Base-by-base conservation (phyloP, 23 tunicate species). In the Phallusia fumigata region DNA sequence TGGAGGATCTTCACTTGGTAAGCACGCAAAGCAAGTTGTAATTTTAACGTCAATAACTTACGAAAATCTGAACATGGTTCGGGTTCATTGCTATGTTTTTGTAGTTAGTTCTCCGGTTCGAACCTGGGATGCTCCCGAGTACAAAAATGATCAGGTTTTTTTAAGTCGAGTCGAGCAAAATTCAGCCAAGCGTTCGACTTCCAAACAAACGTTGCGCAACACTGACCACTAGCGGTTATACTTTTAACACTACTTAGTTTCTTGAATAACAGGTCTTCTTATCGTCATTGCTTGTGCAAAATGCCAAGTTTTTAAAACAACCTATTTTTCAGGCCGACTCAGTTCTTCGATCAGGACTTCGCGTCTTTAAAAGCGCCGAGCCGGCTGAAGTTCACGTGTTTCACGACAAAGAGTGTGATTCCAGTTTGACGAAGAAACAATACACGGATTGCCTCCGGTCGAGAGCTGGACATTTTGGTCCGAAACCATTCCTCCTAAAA, bases 1-100 rank as follows among this genome's bases (percentile, higher is more conserved):
- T 84, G 33, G 99, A 96, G 74, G 99, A 96, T 53, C 21, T 87
- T 18, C 82, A 84, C n/a, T 52, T 96, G 84, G 99, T 95, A 79
- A 90, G 87, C 79, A 73, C 33, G 47, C 47, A 10, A 10, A 3
- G 47, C n/a, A 40, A 40, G 47, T 40, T 40, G n/a, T n/a, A n/a
- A n/a, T n/a, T n/a, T n/a, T n/a, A n/a, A n/a, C n/a, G n/a, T n/a
- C n/a, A n/a, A n/a, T n/a, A n/a, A n/a, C n/a, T n/a, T n/a, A n/a
- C n/a, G n/a, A n/a, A n/a, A n/a, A n/a, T n/a, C n/a, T n/a, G n/a
- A n/a, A n/a, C n/a, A n/a, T n/a, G n/a, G n/a, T n/a, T n/a, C n/a
- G n/a, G n/a, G n/a, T n/a, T n/a, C n/a, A n/a, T n/a, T n/a, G n/a
- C n/a, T n/a, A n/a, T n/a, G n/a, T 58, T 58, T 58, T 58, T 58